phyloP scores from a whole-genome alignment of 1,140 invertebrate genomes.

The Vanessa tameamea region DNA sequence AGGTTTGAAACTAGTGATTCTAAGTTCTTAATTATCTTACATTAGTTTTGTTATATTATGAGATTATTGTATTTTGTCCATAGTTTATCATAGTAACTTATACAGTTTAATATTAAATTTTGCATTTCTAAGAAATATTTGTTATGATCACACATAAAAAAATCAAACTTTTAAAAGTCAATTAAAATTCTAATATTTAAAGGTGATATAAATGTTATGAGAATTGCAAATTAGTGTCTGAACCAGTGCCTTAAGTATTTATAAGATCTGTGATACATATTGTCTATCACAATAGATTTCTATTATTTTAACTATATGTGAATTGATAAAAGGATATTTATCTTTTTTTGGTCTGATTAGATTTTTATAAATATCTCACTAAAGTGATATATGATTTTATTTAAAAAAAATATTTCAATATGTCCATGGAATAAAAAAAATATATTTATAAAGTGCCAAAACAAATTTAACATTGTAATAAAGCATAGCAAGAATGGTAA shows the following conservation, averaged over 20 bases:
- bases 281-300: conserved; percentile 27
- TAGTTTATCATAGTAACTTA: conserved; percentile 4
- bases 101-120: conserved; percentile 5
- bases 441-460: conserved; percentile 13
- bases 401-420: no score
- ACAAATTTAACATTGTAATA: conserved; percentile 2
- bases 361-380: conserved; percentile 1
- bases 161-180: neutral
- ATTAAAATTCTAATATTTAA: conserved; percentile 12
- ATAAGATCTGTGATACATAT: conserved; percentile 35
- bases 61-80: conserved; percentile 1
- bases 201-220: conserved; percentile 5
- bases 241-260: conserved; percentile 43
- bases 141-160: conserved; percentile 4
- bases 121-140: conserved; percentile 14
- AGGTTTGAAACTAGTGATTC: neutral
- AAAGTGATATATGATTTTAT: no score
- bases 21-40: neutral
- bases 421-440: no score
- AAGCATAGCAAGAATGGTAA: no score
- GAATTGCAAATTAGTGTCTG: conserved; percentile 22
- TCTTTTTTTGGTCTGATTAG: conserved; percentile 18
- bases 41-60: neutral
- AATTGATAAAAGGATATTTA: conserved; percentile 20
- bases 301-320: conserved; percentile 14